Evolutionary conservation across 2,113 vertebrate species (phyloP).

Genomic region (Salminus brasiliensis): DNA sequence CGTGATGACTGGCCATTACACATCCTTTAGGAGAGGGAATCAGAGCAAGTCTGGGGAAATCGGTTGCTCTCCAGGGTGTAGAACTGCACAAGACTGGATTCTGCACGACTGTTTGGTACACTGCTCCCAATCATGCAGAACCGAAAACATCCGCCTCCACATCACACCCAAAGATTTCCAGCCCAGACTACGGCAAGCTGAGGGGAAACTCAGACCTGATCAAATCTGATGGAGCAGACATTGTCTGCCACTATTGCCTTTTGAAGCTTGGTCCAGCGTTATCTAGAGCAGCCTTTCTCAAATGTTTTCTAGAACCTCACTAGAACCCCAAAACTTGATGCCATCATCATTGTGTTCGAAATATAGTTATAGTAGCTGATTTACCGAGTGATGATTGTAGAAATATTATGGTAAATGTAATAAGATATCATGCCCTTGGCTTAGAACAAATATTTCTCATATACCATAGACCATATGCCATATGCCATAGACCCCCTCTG

Average conservation of each 20-base stretch:
- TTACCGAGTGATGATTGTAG: too few relatives aligned
- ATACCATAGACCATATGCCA: too few relatives aligned
- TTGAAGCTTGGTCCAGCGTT: neutral
- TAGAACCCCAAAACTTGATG: too few relatives aligned
- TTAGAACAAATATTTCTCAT: too few relatives aligned
- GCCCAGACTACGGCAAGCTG: neutral
- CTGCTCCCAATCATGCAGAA: neutral
- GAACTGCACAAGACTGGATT: neutral
- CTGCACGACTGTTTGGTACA: neutral
- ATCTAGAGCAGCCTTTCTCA: neutral
- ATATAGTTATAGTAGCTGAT: too few relatives aligned
- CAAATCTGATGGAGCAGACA: neutral
- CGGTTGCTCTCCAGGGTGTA: neutral
- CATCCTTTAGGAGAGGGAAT: neutral
- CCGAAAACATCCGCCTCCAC: neutral
- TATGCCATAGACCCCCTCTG: too few relatives aligned
- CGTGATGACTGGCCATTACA: neutral
- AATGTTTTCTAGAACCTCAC: too few relatives aligned
- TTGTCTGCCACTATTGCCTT: neutral
- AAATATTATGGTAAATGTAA: too few relatives aligned
- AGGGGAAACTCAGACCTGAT: neutral
- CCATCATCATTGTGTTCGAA: too few relatives aligned
- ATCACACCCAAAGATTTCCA: neutral
- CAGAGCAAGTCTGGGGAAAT: neutral
- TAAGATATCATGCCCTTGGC: too few relatives aligned